Conservation (phyloP, 2,888 invertebrate species). For the Uloborus plumipes region DNA sequence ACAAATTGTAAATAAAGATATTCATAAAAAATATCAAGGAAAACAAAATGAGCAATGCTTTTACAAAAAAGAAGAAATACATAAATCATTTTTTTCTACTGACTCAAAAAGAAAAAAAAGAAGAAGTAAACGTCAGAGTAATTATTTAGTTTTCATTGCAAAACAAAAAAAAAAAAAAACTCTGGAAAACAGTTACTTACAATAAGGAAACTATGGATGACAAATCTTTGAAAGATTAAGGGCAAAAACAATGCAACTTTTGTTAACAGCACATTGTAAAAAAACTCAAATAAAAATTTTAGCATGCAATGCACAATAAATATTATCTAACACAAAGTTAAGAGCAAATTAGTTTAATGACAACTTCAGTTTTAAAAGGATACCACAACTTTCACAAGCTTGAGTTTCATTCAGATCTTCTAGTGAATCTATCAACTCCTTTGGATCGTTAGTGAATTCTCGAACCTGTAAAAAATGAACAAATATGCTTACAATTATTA, state of each 20-base stretch:
- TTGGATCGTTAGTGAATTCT: constrained; percentile 78
- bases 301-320: neutral
- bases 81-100: constrained; percentile 3
- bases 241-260: constrained; percentile 21
- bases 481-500: too few species aligned
- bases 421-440: constrained; percentile 76
- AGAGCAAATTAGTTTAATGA: neutral
- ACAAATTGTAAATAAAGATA: too few species aligned
- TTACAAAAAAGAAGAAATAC: neutral
- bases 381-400: constrained; percentile 56
- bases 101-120: too few species aligned
- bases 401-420: constrained; percentile 73
- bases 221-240: constrained; percentile 52
- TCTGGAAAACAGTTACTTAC: constrained; percentile 55
- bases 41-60: too few species aligned
- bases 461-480: constrained; percentile 69
- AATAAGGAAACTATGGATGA: constrained; percentile 64
- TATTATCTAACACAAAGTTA: neutral
- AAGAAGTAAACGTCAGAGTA: too few species aligned
- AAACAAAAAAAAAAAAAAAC: neutral
- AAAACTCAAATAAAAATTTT: neutral
- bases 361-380: constrained; percentile 33
- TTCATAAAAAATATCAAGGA: too few species aligned
- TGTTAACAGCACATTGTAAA: too few species aligned
- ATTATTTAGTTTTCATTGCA: too few species aligned